Conservation (phyloP, 2,888 invertebrate species). For the Glaucopsyche alexis region DNA sequence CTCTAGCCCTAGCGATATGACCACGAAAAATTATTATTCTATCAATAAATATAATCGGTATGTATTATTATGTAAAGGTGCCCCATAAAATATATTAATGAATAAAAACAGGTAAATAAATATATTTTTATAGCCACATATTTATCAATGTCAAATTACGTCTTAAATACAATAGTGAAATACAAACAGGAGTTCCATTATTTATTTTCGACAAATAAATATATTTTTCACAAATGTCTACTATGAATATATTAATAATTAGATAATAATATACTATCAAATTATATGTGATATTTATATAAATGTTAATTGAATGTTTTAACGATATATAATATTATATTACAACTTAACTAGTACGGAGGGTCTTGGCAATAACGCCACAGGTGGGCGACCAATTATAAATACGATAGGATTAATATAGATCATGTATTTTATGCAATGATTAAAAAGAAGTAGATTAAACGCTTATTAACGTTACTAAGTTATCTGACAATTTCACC, state of each 20-base stretch:
- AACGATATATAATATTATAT: neutral
- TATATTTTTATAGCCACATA: neutral
- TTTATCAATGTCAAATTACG: constrained; percentile 2
- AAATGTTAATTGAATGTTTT: neutral
- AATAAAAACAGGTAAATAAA: neutral
- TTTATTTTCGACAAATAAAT: neutral
- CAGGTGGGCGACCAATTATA: constrained; percentile 5
- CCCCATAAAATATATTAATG: neutral
- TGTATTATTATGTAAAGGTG: neutral
- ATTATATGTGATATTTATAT: neutral
- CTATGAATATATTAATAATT: constrained; percentile 5
- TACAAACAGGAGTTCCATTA: neutral
- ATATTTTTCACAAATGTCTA: neutral
- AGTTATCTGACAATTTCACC: too few species aligned
- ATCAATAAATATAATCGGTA: neutral
- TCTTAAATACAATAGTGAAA: neutral
- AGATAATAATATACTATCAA: neutral
- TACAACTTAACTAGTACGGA: neutral
- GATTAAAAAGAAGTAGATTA: neutral
- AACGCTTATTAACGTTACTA: neutral
- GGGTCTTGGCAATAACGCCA: neutral
- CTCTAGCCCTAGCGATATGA: neutral
- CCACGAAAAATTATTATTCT: neutral
- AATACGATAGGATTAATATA: neutral
- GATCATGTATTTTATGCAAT: neutral